A percentile compares a stretch with the other conserved stretches of the same genome.
phyloP scores from a whole-genome alignment of 2,888 invertebrate species.

The Cataglyphis livida region DNA sequence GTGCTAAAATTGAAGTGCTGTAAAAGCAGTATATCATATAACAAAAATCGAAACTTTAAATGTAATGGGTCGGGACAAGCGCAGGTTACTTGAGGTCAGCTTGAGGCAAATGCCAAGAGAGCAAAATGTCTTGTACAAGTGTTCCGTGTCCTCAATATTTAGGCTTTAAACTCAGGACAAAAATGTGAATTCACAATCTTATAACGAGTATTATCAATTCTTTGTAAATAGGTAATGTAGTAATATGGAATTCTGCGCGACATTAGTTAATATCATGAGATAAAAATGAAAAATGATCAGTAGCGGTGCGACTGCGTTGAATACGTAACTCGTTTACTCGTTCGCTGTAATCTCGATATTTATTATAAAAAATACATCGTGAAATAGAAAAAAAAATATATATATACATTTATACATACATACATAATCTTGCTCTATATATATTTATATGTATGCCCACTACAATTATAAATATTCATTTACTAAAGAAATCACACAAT shows the following conservation, averaged over 20 bases:
- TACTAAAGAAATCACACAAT: conserved; percentile 49
- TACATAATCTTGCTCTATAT: conserved; percentile 33
- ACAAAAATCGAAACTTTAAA: conserved; percentile 45
- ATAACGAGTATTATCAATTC: conserved; percentile 7
- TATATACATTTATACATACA: conserved; percentile 49
- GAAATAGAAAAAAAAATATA: conserved; percentile 41
- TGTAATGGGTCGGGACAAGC: conserved; percentile 42
- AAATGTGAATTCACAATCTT: conserved; percentile 6
- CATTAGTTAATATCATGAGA: conserved; percentile 9
- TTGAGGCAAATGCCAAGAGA: conserved; percentile 56
- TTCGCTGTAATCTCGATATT: conserved; percentile 73
- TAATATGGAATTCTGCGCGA: background rate
- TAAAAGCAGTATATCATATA: conserved; percentile 4
- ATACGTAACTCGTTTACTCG: conserved; percentile 75
- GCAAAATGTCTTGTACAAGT: conserved; percentile 61
- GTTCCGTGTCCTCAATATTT: conserved; percentile 33
- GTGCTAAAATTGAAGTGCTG: conserved; percentile 55
- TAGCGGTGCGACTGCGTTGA: conserved; percentile 33
- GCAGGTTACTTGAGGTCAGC: conserved; percentile 34
- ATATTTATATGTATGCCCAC: conserved; percentile 43
- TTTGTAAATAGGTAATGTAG: conserved; percentile 28
- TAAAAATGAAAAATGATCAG: background rate
- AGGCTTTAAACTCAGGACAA: conserved; percentile 20
- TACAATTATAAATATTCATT: conserved; percentile 46
- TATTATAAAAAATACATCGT: conserved; percentile 52